Conservation (phyloP, 35 echinoderm and acorn worm species). For the Patiria miniata region DNA sequence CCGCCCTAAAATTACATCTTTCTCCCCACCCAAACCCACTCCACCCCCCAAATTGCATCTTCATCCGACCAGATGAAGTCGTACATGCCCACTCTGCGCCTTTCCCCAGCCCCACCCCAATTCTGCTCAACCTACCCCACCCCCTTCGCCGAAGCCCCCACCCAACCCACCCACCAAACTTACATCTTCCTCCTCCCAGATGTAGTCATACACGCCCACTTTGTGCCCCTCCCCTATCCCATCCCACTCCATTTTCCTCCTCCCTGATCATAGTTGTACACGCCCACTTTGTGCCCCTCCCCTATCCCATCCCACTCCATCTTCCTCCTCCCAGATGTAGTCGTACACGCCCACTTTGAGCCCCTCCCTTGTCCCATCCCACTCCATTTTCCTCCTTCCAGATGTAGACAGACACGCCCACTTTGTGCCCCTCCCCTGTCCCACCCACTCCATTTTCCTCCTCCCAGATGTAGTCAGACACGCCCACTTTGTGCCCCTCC, state of each 20-base stretch:
- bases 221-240: conserved; percentile 94
- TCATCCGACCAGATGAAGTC: not conserved
- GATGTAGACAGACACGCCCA: conserved; percentile 50
- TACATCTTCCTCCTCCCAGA: conserved; percentile 92
- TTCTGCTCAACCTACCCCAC: not conserved
- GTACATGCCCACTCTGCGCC: not conserved
- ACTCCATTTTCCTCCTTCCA: conserved; percentile 90
- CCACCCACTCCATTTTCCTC: conserved; percentile 32
- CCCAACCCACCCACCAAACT: not conserved
- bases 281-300: not conserved
- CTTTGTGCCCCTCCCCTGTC: not conserved
- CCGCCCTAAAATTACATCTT: conserved; percentile 46
- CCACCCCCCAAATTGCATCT: not conserved
- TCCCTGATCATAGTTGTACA: not conserved
- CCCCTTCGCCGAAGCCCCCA: conserved; percentile 5
- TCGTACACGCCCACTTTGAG: conserved; percentile 95
- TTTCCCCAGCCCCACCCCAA: not conserved
- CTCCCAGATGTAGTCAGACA: not conserved
- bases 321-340: conserved; percentile 96
- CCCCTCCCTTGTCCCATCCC: conserved; percentile 89
- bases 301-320: conserved; percentile 17
- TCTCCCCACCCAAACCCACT: conserved; percentile 49
- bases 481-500: not conserved
- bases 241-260: conserved; percentile 70
- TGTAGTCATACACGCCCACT: conserved; percentile 95